phyloP scores from a whole-genome alignment of 1,140 invertebrate genomes.

The Drosophila mayri region DNA sequence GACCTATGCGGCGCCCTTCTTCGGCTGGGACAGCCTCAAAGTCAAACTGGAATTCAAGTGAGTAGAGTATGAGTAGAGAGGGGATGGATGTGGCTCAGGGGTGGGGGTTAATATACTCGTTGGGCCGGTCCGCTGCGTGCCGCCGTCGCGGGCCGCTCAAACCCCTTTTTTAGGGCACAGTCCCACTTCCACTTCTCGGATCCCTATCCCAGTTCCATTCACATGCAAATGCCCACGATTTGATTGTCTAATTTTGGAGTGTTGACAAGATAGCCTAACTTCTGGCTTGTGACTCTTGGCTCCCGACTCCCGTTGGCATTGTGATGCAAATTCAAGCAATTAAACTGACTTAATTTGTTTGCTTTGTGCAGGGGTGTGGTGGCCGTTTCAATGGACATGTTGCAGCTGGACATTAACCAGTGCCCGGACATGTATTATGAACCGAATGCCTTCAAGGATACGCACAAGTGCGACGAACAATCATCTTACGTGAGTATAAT shows the following conservation, averaged over 20 bases:
- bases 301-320: conserved; percentile 33
- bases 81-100: conserved; percentile 17
- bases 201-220: conserved; percentile 44
- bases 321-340: conserved; percentile 74
- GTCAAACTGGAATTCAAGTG: conserved; percentile 97
- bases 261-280: conserved; percentile 71
- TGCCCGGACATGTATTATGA: conserved; percentile 95
- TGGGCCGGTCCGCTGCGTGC: conserved; percentile 70
- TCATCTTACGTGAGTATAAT: conserved; percentile 95
- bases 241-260: conserved; percentile 79
- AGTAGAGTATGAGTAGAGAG: conserved; percentile 86
- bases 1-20: conserved; percentile 98
- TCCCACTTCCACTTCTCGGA: conserved; percentile 38
- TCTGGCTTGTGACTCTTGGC: conserved; percentile 59
- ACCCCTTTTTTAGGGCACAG: conserved; percentile 51
- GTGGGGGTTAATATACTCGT: conserved; percentile 30
- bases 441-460: conserved; percentile 97
- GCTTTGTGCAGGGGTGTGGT: conserved; percentile 93
- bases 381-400: conserved; percentile 95
- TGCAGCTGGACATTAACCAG: conserved; percentile 97
- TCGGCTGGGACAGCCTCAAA: conserved; percentile 97
- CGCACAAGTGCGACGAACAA: conserved; percentile 96
- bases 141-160: conserved; percentile 61
- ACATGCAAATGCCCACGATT: conserved; percentile 61
- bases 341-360: conserved; percentile 82